Percentiles rank a stretch among this genome's conserved stretches.
Evolutionary conservation across 2,113 vertebrate genomes (phyloP).

Genomic region (Aleadryas rufinucha): DNA sequence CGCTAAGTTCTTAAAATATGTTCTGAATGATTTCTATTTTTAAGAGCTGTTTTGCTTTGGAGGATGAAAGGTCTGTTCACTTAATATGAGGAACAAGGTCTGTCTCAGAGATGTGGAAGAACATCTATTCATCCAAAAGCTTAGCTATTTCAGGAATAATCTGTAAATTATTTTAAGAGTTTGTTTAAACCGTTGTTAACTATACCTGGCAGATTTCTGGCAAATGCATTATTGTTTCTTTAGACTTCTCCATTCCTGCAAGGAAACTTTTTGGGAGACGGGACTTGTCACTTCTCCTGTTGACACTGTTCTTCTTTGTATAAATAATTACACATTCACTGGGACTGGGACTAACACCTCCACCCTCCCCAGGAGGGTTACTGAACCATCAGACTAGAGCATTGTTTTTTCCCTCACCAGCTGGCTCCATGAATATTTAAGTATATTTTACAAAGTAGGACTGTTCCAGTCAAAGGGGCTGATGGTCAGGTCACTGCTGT

Average conservation of each 20-base stretch:
- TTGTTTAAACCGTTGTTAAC: constrained; percentile 48
- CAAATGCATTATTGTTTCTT: constrained; percentile 33
- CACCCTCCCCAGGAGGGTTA: constrained; percentile 34
- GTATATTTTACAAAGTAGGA: constrained; percentile 14
- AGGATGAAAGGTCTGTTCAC: constrained; percentile 56
- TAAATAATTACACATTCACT: constrained; percentile 44
- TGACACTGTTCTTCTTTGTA: constrained; percentile 16
- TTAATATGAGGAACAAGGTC: constrained; percentile 45
- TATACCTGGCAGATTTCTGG: constrained; percentile 24
- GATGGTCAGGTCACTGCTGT: not conserved
- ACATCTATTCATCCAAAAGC: constrained; percentile 23
- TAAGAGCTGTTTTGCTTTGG: constrained; percentile 50
- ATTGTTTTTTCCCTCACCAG: constrained; percentile 48
- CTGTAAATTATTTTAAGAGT: constrained; percentile 45
- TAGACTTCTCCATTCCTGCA: not conserved
- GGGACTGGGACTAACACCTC: not conserved
- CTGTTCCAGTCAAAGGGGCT: constrained; percentile 5
- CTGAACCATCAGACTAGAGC: not conserved
- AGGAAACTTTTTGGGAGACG: not conserved
- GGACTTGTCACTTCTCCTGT: constrained; percentile 7
- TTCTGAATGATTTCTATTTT: constrained; percentile 43
- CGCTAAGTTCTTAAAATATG: constrained; percentile 49
- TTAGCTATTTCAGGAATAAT: constrained; percentile 58
- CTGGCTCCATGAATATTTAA: constrained; percentile 45
- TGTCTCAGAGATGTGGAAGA: constrained; percentile 57